Percentiles rank a stretch among this genome's conserved stretches.
These are phyloP conservation scores for Rhea americana DNA, from an alignment of 2,113 vertebrate species.

Conservation along the genomic window DNA sequence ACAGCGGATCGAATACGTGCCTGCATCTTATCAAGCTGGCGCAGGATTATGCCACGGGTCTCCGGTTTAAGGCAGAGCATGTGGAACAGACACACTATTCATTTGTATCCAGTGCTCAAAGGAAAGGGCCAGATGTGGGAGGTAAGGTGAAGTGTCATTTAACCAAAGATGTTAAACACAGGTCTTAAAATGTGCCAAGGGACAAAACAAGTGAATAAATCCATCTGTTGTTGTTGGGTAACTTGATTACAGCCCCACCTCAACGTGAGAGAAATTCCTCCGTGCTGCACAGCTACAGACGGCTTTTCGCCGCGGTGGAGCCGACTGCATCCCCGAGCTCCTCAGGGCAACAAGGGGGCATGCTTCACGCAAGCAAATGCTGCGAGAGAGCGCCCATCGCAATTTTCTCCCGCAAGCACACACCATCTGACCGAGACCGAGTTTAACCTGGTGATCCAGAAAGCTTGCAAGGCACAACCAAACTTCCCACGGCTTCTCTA, in stretches of 20 bases:
- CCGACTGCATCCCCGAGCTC: not conserved
- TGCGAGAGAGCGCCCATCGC: accelerated
- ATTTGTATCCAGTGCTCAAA: slow-evolving; percentile 22
- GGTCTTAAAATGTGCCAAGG: not conserved
- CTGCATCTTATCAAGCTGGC: slow-evolving; percentile 42
- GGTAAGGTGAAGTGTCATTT: slow-evolving; percentile 44
- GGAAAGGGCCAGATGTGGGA: slow-evolving; percentile 21
- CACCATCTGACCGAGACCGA: not conserved
- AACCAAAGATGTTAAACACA: slow-evolving; percentile 24
- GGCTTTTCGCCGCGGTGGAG: not conserved
- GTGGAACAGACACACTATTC: slow-evolving; percentile 31
- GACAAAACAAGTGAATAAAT: not conserved
- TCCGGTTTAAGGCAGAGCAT: not conserved
- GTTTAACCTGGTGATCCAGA: not conserved
- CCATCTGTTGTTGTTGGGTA: slow-evolving; percentile 23
- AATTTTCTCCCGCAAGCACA: not conserved
- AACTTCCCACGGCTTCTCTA: not conserved
- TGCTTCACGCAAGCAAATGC: not conserved
- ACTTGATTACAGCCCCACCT: not conserved
- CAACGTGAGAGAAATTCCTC: not conserved
- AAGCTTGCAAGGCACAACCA: not conserved
- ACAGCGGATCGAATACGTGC: not conserved
- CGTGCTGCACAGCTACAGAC: not conserved
- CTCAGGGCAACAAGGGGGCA: not conserved
- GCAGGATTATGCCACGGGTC: not conserved